Percentiles rank a stretch among this genome's conserved stretches.
Conservation (phyloP, 2,113 vertebrate genomes). For the Tetraodon nigroviridis region DNA sequence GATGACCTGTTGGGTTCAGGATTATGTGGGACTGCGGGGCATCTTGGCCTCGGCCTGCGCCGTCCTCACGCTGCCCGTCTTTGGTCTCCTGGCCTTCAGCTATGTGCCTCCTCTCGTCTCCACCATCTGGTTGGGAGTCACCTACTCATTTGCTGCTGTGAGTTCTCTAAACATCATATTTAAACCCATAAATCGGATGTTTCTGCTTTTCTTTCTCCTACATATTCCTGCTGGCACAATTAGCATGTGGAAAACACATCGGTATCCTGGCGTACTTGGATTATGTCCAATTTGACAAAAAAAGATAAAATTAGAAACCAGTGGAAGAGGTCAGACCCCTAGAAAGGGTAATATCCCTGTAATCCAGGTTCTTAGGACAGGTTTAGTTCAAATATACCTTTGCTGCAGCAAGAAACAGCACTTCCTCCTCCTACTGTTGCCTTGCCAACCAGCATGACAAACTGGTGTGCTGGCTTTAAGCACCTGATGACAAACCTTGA, state of each 20-base stretch:
- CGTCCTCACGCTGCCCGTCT: slow-evolving; percentile 75
- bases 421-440: too few species aligned
- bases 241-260: too few species aligned
- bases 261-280: too few species aligned
- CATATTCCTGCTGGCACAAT: neutral
- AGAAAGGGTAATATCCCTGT: too few species aligned
- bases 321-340: too few species aligned
- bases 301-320: too few species aligned
- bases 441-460: neutral
- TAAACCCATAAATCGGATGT: neutral
- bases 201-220: neutral
- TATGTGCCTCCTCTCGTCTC: slow-evolving; percentile 76
- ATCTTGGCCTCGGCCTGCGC: slow-evolving; percentile 71
- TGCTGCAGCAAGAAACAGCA: too few species aligned
- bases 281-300: too few species aligned
- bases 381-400: too few species aligned
- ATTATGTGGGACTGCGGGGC: slow-evolving; percentile 74
- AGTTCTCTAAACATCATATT: slow-evolving; percentile 41
- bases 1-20: slow-evolving; percentile 51
- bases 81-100: slow-evolving; percentile 77
- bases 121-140: slow-evolving; percentile 78
- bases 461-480: neutral
- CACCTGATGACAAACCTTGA: neutral
- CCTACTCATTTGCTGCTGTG: slow-evolving; percentile 80
- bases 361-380: too few species aligned